A percentile compares a stretch with the other conserved stretches of the same genome.
phyloP scores from a whole-genome alignment of 1,140 invertebrate genomes.

The Drosophila teissieri region DNA sequence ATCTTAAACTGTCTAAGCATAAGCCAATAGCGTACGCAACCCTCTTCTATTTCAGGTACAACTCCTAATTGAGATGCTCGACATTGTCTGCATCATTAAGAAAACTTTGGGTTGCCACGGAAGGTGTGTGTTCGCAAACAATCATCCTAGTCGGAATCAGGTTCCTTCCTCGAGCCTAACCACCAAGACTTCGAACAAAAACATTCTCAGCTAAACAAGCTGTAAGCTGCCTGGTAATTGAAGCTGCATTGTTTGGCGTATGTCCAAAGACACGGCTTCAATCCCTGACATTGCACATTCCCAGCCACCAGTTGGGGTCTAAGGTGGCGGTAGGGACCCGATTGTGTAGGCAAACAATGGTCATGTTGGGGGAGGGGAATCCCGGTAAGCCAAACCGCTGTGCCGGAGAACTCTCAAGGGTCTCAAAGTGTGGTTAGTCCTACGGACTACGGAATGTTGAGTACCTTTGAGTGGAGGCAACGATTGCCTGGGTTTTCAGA shows the following conservation, averaged over 20 bases:
- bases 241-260: conserved; percentile 49
- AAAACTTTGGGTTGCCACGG: neutral
- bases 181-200: conserved; percentile 32
- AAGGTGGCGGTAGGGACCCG: conserved; percentile 9
- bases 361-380: conserved; percentile 12
- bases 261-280: conserved; percentile 29
- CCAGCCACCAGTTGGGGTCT: conserved; percentile 17
- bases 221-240: conserved; percentile 63
- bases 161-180: conserved; percentile 3
- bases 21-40: neutral
- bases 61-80: neutral
- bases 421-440: conserved; percentile 1
- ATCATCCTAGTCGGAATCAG: conserved; percentile 14
- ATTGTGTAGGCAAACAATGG: conserved; percentile 69
- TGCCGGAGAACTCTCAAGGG: conserved; percentile 29
- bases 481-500: conserved; percentile 18
- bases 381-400: conserved; percentile 7
- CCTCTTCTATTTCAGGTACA: neutral
- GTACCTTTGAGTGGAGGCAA: neutral
- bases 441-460: conserved; percentile 9
- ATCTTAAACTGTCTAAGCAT: neutral
- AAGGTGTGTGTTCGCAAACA: conserved; percentile 22
- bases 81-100: neutral
- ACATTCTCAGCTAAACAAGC: conserved; percentile 36
- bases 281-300: conserved; percentile 56